These are phyloP conservation scores for Pyrocephalus nanus DNA, from an alignment of 2,797 vertebrate species.

Conservation along the genomic window DNA sequence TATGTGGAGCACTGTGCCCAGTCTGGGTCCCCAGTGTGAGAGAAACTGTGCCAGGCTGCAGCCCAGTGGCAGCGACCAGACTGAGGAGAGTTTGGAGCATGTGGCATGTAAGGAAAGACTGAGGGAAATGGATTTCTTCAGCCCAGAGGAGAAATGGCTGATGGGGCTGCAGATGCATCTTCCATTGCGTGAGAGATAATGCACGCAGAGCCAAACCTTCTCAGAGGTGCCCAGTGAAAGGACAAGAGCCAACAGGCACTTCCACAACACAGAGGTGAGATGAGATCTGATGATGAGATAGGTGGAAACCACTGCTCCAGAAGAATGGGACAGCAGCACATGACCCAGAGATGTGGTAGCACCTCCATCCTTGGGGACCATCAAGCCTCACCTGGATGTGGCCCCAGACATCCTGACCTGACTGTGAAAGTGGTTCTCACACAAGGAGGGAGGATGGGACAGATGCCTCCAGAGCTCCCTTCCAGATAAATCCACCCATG, in stretches of 20 bases:
- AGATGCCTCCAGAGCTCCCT: neutral
- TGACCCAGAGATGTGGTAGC: neutral
- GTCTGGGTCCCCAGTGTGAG: neutral
- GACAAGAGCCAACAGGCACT: neutral
- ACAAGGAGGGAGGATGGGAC: neutral
- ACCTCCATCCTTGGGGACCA: neutral
- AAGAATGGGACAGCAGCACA: neutral
- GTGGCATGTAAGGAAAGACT: accelerated
- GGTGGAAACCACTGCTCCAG: neutral
- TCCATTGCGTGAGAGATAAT: neutral
- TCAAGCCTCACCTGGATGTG: neutral
- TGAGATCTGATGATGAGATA: neutral
- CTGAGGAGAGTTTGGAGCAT: neutral
- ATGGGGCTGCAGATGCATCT: neutral
- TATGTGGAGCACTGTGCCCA: neutral
- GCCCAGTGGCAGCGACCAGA: neutral
- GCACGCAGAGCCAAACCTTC: neutral
- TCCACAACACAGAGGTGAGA: neutral
- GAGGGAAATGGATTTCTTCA: neutral
- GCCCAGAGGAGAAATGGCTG: neutral
- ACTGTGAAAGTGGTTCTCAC: neutral
- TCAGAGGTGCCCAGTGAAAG: neutral
- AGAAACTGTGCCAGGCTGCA: neutral
- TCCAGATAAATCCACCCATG: neutral
- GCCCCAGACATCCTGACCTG: neutral